phyloP scores from a whole-genome alignment of 2,797 vertebrate genomes.

The Macrochelys suwanniensis region DNA sequence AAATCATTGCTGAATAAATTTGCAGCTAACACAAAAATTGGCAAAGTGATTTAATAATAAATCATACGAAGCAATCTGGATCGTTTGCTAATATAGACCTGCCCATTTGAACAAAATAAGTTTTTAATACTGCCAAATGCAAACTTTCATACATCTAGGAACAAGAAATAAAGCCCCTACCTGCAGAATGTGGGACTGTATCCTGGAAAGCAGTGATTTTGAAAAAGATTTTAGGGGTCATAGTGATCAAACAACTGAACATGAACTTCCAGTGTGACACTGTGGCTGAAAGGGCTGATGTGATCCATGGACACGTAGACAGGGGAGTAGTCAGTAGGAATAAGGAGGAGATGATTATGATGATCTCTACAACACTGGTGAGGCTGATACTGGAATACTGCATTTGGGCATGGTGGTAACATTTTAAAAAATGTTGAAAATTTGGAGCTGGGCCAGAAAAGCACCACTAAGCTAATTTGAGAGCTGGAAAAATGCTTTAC shows the following conservation, averaged over 20 bases:
- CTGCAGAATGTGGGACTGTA: neutral
- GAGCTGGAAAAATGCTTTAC: neutral
- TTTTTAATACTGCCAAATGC: neutral
- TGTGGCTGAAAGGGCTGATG: neutral
- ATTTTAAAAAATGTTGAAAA: neutral
- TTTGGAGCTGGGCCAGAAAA: neutral
- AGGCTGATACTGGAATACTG: too few relatives aligned
- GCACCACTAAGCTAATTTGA: neutral
- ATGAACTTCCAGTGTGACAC: neutral
- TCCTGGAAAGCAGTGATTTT: neutral
- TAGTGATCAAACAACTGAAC: neutral
- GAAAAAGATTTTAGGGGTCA: neutral
- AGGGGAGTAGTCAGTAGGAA: too few relatives aligned
- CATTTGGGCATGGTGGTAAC: too few relatives aligned
- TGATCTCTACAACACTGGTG: too few relatives aligned
- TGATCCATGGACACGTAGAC: too few relatives aligned
- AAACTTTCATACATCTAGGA: neutral
- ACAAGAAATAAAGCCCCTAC: neutral
- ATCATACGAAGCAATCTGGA: too few relatives aligned
- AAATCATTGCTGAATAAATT: too few relatives aligned
- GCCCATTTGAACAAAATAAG: too few relatives aligned
- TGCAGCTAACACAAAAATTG: too few relatives aligned
- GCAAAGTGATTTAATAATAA: too few relatives aligned
- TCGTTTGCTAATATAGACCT: too few relatives aligned
- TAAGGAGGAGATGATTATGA: too few relatives aligned